Evolutionary conservation across 2,888 invertebrate genomes (phyloP).

Genomic region (Zhuqinia jingwanae): DNA sequence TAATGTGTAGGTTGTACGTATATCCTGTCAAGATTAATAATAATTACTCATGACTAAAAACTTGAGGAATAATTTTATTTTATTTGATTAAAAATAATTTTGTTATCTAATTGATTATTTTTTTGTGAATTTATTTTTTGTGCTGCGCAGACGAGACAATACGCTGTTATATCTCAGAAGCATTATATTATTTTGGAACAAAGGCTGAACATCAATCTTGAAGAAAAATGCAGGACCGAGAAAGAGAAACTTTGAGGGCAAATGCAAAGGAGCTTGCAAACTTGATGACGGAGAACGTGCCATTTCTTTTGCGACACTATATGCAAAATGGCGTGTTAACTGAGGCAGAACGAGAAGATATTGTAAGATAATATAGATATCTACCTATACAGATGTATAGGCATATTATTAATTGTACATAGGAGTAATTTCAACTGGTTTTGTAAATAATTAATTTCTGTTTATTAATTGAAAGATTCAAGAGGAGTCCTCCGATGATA

Average conservation of each 20-base stretch:
- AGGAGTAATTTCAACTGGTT: background rate
- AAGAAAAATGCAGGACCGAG: constrained; percentile 45
- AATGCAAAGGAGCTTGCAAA: constrained; percentile 55
- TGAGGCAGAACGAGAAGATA: constrained; percentile 54
- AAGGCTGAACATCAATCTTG: background rate
- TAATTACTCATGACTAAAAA: too few species aligned
- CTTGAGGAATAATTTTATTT: too few species aligned
- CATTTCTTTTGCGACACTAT: constrained; percentile 40
- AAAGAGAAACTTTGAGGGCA: constrained; percentile 38
- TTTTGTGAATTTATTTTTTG: background rate
- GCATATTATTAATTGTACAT: background rate
- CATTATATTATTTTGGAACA: background rate
- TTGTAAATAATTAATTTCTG: background rate
- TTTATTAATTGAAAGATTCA: constrained; percentile 16
- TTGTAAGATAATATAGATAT: constrained; percentile 39
- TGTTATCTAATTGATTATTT: too few species aligned
- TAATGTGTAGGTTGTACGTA: too few species aligned
- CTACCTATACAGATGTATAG: background rate
- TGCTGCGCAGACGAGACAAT: background rate
- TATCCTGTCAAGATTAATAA: too few species aligned
- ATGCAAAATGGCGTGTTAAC: constrained; percentile 46
- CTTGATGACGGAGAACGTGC: constrained; percentile 58
- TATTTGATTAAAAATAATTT: too few species aligned
- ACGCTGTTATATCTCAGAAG: too few species aligned
- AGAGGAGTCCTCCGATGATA: constrained; percentile 15